Percentiles rank a stretch among this genome's conserved stretches.
Evolutionary conservation across 64 coral and sea anemone species (phyloP).

Genomic region (Stichodactyla mertensii): DNA sequence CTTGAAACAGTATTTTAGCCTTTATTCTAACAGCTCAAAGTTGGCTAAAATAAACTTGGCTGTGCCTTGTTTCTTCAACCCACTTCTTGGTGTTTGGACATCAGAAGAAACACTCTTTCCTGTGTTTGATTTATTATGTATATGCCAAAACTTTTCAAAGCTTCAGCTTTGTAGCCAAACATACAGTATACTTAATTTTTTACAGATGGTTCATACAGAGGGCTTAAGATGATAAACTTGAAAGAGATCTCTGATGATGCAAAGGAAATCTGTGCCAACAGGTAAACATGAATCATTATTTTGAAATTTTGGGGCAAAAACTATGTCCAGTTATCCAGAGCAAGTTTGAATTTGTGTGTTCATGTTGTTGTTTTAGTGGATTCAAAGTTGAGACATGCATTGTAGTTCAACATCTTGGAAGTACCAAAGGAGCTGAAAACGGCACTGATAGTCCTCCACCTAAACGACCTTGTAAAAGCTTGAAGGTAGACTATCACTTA

Average conservation of each 20-base stretch:
- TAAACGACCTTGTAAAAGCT: slow-evolving; percentile 50
- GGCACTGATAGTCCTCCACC: slow-evolving; percentile 33
- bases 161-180: not conserved
- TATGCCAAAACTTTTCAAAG: not conserved
- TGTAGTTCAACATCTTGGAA: slow-evolving; percentile 78
- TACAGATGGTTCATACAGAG: slow-evolving; percentile 90
- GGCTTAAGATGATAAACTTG: slow-evolving; percentile 74
- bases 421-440: slow-evolving; percentile 18
- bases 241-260: slow-evolving; percentile 90
- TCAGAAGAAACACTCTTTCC: too few species aligned
- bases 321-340: too few species aligned
- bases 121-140: not conserved
- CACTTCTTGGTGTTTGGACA: too few species aligned
- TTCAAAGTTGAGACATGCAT: slow-evolving; percentile 66
- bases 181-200: not conserved
- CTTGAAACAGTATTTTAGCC: too few species aligned
- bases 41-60: too few species aligned
- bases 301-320: too few species aligned
- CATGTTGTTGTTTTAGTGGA: slow-evolving; percentile 22
- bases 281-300: slow-evolving; percentile 15
- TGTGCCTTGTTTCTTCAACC: too few species aligned
- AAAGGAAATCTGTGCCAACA: slow-evolving; percentile 50
- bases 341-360: not conserved
- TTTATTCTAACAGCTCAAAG: too few species aligned
- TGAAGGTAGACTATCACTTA: not conserved